Evolutionary conservation across 2,113 vertebrate genomes (phyloP).

Genomic region (Talpa occidentalis): DNA sequence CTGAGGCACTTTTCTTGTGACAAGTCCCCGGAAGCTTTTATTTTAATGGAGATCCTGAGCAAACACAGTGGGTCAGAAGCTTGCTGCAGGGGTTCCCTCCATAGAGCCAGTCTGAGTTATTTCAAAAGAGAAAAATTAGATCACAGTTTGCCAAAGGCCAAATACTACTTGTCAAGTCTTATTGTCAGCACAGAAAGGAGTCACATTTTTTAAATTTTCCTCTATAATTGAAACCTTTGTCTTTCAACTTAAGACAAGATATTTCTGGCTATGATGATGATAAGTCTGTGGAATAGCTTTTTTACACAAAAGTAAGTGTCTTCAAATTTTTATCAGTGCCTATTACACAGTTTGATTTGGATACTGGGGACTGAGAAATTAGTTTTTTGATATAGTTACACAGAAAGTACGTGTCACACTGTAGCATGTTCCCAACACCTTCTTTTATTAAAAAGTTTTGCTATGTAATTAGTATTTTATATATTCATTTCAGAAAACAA

Average conservation of each 20-base stretch:
- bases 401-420: neutral
- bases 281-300: neutral
- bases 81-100: constrained; percentile 37
- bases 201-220: constrained; percentile 54
- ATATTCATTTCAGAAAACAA: neutral
- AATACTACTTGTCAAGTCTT: constrained; percentile 33
- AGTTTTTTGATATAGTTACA: neutral
- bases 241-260: constrained; percentile 66
- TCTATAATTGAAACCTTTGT: constrained; percentile 57
- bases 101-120: neutral
- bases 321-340: constrained; percentile 41
- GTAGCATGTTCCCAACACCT: neutral
- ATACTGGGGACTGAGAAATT: neutral
- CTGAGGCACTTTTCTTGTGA: constrained; percentile 26
- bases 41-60: constrained; percentile 24
- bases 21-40: constrained; percentile 57
- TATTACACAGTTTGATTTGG: constrained; percentile 11
- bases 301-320: constrained; percentile 23
- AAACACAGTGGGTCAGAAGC: constrained; percentile 25
- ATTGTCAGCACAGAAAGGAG: neutral
- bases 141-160: constrained; percentile 44
- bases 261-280: constrained; percentile 58
- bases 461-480: neutral
- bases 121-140: constrained; percentile 40
- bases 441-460: neutral